phyloP scores from a whole-genome alignment of 2,113 vertebrate species.

The Prinia subflava region DNA sequence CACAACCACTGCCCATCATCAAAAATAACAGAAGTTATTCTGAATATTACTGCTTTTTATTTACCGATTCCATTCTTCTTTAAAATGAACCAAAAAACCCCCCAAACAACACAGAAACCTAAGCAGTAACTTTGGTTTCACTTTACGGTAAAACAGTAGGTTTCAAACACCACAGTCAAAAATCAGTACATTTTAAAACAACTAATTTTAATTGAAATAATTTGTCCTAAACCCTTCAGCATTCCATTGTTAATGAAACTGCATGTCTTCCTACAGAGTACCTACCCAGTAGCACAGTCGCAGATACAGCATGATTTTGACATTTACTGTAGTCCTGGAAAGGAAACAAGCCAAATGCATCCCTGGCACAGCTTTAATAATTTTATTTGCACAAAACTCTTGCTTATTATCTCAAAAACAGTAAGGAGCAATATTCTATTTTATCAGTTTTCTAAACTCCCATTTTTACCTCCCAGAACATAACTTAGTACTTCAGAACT shows the following conservation, averaged over 20 bases:
- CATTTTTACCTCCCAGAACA: background rate
- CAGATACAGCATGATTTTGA: background rate
- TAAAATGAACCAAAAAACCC: background rate
- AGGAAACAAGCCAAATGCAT: background rate
- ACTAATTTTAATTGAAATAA: background rate
- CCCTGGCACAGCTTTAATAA: background rate
- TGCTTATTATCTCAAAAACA: background rate
- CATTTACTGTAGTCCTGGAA: conserved; percentile 9
- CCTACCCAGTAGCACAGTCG: background rate
- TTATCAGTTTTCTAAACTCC: background rate
- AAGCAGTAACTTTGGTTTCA: background rate
- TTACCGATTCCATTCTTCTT: background rate
- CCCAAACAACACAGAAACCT: background rate
- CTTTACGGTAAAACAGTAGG: background rate
- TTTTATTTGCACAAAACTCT: background rate
- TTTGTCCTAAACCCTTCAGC: background rate
- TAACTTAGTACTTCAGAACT: background rate
- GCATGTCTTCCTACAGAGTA: background rate
- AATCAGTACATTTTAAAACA: background rate
- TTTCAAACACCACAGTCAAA: background rate
- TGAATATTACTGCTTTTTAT: background rate
- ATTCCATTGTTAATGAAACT: background rate
- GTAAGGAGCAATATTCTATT: background rate
- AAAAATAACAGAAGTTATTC: background rate
- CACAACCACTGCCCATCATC: background rate